Conservation (phyloP, 2,888 invertebrate species). For the Apeira syringaria region DNA sequence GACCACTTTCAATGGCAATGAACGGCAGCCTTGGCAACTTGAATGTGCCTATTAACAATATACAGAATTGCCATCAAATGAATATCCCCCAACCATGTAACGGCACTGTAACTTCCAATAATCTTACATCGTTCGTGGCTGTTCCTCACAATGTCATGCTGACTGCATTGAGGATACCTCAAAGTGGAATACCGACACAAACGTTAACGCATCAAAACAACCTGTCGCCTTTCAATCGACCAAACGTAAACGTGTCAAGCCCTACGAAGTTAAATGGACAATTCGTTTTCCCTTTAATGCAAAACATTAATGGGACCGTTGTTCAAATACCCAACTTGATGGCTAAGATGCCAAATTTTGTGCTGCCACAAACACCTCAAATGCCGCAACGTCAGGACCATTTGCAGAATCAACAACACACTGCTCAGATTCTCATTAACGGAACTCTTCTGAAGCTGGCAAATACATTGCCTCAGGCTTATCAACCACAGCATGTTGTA, state of each 20-base stretch:
- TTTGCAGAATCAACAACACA: conserved; percentile 61
- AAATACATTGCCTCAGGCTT: conserved; percentile 62
- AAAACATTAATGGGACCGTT: conserved; percentile 82
- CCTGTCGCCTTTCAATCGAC: conserved; percentile 62
- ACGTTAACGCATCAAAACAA: conserved; percentile 65
- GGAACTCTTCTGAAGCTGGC: conserved; percentile 78
- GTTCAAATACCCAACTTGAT: conserved; percentile 86
- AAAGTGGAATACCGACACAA: conserved; percentile 68
- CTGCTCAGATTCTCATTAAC: conserved; percentile 76
- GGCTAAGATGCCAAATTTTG: conserved; percentile 82
- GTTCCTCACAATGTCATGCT: conserved; percentile 82
- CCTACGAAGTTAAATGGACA: conserved; percentile 77
- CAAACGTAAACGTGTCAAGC: conserved; percentile 72
- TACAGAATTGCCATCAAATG: conserved; percentile 72
- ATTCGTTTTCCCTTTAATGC: conserved; percentile 84
- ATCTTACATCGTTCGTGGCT: conserved; percentile 72
- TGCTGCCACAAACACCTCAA: conserved; percentile 69
- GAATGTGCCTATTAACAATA: conserved; percentile 67
- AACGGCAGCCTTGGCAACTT: conserved; percentile 64
- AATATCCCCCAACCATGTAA: conserved; percentile 70
- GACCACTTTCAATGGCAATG: conserved; percentile 67
- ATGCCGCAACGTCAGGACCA: conserved; percentile 66
- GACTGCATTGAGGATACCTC: conserved; percentile 83
- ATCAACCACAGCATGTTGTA: conserved; percentile 44
- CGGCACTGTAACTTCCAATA: conserved; percentile 65